phyloP scores from a whole-genome alignment of 2,888 invertebrate species.

The Ectropis crepuscularia region DNA sequence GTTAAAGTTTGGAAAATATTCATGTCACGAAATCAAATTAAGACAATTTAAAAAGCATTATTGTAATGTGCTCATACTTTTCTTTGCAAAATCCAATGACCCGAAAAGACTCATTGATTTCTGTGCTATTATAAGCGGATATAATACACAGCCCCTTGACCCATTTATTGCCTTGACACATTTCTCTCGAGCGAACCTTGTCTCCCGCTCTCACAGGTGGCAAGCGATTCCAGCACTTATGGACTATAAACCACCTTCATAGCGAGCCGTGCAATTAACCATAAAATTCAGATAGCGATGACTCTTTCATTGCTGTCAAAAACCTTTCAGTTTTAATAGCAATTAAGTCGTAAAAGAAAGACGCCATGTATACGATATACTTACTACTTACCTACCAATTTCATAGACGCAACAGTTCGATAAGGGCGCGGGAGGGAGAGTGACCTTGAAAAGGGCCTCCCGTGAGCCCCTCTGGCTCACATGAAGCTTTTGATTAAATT shows the following conservation, averaged over 20 bases:
- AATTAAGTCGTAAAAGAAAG: conserved; percentile 24
- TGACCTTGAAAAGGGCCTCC: conserved; percentile 37
- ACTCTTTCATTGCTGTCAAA: conserved; percentile 29
- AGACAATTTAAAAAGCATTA: background rate
- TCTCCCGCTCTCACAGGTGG: conserved; percentile 34
- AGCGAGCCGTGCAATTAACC: conserved; percentile 12
- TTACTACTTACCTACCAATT: conserved; percentile 1
- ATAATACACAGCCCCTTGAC: conserved; percentile 57
- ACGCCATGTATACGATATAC: background rate
- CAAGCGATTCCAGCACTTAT: conserved; percentile 45
- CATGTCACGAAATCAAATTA: background rate
- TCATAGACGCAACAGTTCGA: conserved; percentile 21
- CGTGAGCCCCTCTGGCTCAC: conserved; percentile 25
- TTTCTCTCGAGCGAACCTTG: conserved; percentile 47
- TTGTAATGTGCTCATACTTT: background rate
- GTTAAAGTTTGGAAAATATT: conserved; percentile 5
- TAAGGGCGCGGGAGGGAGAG: conserved; percentile 29
- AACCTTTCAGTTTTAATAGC: conserved; percentile 28
- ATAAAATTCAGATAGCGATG: conserved; percentile 27
- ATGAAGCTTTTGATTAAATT: conserved; percentile 37
- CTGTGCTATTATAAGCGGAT: conserved; percentile 42
- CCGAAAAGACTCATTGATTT: conserved; percentile 46
- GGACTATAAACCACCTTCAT: conserved; percentile 38
- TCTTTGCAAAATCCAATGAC: conserved; percentile 1
- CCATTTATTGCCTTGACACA: conserved; percentile 65